These are phyloP conservation scores for Gymnoscelis rufifasciata DNA, from an alignment of 2,888 invertebrate species.

Conservation along the genomic window DNA sequence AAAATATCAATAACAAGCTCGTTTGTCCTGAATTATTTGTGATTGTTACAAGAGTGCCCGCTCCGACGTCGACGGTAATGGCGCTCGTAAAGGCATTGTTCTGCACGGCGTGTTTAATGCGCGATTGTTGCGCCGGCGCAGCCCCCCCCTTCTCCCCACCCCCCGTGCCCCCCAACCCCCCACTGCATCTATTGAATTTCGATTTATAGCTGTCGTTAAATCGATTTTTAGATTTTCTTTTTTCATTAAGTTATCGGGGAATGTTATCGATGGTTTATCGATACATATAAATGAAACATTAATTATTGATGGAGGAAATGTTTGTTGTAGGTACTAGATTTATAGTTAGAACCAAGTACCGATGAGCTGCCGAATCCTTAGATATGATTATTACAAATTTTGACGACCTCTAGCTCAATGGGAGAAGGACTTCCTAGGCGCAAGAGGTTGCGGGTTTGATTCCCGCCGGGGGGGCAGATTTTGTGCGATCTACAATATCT, in stretches of 20 bases:
- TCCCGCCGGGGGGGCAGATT: no score
- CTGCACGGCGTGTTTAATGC: slow-evolving; percentile 60
- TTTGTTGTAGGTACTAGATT: no score
- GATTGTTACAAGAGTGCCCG: slow-evolving; percentile 33
- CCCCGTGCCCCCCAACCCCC: slow-evolving; percentile 30
- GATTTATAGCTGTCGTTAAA: slow-evolving; percentile 51
- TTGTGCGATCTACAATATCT: no score
- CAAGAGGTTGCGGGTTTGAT: no score
- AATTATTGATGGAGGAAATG: background rate
- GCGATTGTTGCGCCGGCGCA: slow-evolving; percentile 48
- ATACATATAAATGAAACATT: slow-evolving; percentile 1
- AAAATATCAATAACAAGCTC: slow-evolving; percentile 66
- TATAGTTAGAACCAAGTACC: no score
- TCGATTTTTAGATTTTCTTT: slow-evolving; percentile 45
- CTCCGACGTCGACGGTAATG: slow-evolving; percentile 37
- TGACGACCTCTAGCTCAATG: no score
- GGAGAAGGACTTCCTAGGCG: no score
- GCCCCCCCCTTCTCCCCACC: slow-evolving; percentile 13
- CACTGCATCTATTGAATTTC: slow-evolving; percentile 46
- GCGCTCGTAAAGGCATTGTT: slow-evolving; percentile 56
- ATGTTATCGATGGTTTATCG: slow-evolving; percentile 22
- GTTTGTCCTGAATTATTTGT: slow-evolving; percentile 59
- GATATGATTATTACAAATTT: no score
- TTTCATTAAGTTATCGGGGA: slow-evolving; percentile 31
- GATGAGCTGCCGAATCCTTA: no score